Percentiles rank a stretch among this genome's conserved stretches.
Evolutionary conservation across 1,140 invertebrate species (phyloP).

Genomic region (Leptopilina boulardi): DNA sequence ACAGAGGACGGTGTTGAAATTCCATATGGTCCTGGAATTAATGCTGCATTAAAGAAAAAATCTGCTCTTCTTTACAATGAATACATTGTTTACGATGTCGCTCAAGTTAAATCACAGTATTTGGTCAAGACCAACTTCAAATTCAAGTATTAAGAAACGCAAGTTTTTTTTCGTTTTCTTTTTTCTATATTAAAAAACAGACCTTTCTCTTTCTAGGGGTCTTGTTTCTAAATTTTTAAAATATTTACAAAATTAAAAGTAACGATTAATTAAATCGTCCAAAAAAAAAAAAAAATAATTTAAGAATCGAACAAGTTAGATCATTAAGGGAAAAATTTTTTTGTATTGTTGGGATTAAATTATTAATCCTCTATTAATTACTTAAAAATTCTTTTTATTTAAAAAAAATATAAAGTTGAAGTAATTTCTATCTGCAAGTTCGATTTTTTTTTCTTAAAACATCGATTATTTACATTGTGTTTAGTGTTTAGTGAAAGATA

Average conservation of each 20-base stretch:
- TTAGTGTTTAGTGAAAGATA: background rate
- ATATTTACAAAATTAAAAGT: too few species aligned
- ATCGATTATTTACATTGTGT: background rate
- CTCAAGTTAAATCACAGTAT: conserved; percentile 91
- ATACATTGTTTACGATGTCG: conserved; percentile 94
- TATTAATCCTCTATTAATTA: too few species aligned
- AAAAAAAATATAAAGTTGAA: too few species aligned
- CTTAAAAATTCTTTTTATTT: too few species aligned
- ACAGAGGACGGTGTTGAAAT: conserved; percentile 82
- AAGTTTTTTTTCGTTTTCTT: background rate
- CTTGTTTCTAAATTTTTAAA: background rate
- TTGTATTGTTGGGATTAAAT: too few species aligned
- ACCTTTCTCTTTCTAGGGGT: too few species aligned
- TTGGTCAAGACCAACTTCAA: conserved; percentile 88
- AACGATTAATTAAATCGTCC: background rate
- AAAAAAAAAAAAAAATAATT: too few species aligned
- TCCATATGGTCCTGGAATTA: conserved; percentile 81
- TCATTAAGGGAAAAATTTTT: too few species aligned
- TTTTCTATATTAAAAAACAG: background rate
- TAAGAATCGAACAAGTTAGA: too few species aligned
- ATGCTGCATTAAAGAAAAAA: conserved; percentile 66
- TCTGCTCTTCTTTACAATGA: conserved; percentile 89
- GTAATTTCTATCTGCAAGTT: too few species aligned
- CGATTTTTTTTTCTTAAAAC: background rate
- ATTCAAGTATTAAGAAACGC: conserved; percentile 73